phyloP scores from a whole-genome alignment of 2,113 vertebrate genomes.

The Pangasianodon hypophthalmus region DNA sequence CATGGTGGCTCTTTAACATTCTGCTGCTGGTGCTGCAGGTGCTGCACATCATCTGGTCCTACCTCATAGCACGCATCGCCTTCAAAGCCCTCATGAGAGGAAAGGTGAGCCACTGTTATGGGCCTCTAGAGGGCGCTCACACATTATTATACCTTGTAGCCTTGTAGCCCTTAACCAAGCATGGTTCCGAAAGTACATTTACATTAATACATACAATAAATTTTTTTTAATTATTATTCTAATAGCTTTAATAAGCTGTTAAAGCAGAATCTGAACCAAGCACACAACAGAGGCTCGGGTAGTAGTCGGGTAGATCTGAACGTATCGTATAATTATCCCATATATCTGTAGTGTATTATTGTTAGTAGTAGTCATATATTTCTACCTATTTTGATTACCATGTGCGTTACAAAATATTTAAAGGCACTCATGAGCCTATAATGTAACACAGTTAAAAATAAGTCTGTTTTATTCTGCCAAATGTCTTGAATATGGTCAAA shows the following conservation, averaged over 20 bases:
- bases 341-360: no score
- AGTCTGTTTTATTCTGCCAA: no score
- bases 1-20: slow-evolving; percentile 95
- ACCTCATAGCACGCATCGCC: slow-evolving; percentile 89
- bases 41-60: slow-evolving; percentile 93
- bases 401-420: no score
- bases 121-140: background rate
- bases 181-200: background rate
- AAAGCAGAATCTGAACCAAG: background rate
- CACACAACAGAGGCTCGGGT: background rate
- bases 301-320: no score
- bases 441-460: no score
- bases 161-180: background rate
- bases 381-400: no score
- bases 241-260: background rate
- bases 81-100: slow-evolving; percentile 85
- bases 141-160: background rate
- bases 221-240: background rate
- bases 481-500: no score
- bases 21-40: slow-evolving; percentile 86
- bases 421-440: no score
- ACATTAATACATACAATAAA: background rate
- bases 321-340: no score
- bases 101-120: slow-evolving; percentile 77
- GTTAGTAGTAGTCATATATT: no score